Percentiles rank a stretch among this genome's conserved stretches.
Evolutionary conservation across 2,797 vertebrate species (phyloP).

Genomic region (Centroberyx gerrardi): DNA sequence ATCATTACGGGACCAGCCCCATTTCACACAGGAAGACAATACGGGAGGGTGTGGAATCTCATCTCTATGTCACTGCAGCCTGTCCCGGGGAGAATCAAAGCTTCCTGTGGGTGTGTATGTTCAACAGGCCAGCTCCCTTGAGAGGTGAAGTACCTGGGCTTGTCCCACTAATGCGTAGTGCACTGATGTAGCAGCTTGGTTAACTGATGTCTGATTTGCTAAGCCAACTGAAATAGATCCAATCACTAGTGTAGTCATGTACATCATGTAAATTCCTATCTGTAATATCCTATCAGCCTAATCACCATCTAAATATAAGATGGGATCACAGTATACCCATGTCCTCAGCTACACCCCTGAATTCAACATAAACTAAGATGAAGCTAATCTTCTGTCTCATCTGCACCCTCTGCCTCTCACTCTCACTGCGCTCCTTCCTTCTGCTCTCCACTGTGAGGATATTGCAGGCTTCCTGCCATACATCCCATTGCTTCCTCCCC

Average conservation of each 20-base stretch:
- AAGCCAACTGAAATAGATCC: neutral
- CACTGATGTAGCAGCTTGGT: constrained; percentile 1
- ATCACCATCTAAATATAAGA: neutral
- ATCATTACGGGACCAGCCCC: neutral
- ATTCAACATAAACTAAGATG: constrained; percentile 19
- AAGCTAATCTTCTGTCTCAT: constrained; percentile 42
- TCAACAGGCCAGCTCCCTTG: constrained; percentile 48
- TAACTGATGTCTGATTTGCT: neutral
- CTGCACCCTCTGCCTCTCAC: constrained; percentile 47
- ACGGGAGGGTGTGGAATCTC: constrained; percentile 28
- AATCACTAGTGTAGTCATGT: constrained; percentile 1
- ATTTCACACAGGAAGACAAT: constrained; percentile 36
- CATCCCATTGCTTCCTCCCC: constrained; percentile 59
- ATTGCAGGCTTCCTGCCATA: constrained; percentile 72
- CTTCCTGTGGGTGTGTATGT: constrained; percentile 18
- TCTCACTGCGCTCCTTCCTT: constrained; percentile 50
- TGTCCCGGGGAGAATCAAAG: constrained; percentile 27
- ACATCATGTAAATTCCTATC: neutral
- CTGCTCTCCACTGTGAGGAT: constrained; percentile 48
- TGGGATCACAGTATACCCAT: neutral
- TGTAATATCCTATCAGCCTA: neutral
- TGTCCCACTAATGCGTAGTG: neutral
- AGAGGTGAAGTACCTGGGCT: constrained; percentile 13
- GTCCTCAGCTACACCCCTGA: constrained; percentile 2
- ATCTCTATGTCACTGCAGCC: constrained; percentile 14